These are phyloP conservation scores for Apotomis turbidana DNA, from an alignment of 2,888 invertebrate genomes.

Conservation along the genomic window DNA sequence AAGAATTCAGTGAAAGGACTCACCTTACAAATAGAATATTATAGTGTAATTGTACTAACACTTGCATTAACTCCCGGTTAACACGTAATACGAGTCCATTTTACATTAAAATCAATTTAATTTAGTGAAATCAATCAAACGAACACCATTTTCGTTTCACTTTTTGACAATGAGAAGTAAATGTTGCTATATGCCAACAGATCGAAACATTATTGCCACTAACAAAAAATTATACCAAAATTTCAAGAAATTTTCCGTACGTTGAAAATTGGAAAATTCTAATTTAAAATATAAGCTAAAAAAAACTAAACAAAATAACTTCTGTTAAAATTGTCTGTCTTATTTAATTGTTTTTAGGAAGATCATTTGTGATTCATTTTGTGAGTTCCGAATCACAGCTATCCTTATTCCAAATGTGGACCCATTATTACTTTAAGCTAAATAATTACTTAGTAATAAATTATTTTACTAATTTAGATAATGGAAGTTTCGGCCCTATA, in stretches of 20 bases:
- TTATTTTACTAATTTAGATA: no score
- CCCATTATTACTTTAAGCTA: no score
- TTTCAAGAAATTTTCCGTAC: not conserved
- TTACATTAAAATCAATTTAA: slow-evolving; percentile 41
- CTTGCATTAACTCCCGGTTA: slow-evolving; percentile 27
- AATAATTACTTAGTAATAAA: no score
- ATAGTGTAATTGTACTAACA: slow-evolving; percentile 40
- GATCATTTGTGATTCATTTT: no score
- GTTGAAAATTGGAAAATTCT: no score
- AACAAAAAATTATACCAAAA: not conserved
- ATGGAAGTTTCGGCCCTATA: no score
- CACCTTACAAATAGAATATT: slow-evolving; percentile 42
- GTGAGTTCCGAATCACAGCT: no score
- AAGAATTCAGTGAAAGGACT: slow-evolving; percentile 41
- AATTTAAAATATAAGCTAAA: no score
- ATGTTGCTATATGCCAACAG: slow-evolving; percentile 31
- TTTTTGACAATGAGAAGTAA: slow-evolving; percentile 30
- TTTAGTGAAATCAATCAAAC: slow-evolving; percentile 44
- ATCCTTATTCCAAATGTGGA: no score
- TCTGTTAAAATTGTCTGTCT: no score
- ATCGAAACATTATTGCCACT: not conserved
- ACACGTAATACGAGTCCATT: slow-evolving; percentile 37
- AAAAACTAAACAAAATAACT: no score
- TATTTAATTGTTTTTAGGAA: no score
- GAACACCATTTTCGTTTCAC: slow-evolving; percentile 49